Evolutionary conservation across 2,113 vertebrate species (phyloP).

Genomic region (Parotia lawesii): DNA sequence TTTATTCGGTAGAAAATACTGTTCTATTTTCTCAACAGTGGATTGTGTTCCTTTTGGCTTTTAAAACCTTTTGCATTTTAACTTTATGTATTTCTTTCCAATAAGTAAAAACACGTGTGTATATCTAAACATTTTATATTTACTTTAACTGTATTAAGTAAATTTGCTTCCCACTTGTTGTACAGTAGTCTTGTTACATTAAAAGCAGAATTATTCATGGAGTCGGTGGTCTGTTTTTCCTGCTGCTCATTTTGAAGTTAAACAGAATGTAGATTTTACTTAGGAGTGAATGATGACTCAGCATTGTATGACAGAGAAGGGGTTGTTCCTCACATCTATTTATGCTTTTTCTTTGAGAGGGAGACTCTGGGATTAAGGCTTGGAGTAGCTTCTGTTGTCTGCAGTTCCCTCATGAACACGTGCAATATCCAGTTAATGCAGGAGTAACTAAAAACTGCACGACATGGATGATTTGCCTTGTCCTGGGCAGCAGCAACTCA

Average conservation of each 20-base stretch:
- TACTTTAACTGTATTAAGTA: slow-evolving; percentile 56
- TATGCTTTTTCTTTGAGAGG: background rate
- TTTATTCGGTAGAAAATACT: slow-evolving; percentile 11
- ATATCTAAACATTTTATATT: slow-evolving; percentile 64
- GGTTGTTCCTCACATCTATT: background rate
- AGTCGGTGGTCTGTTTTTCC: background rate
- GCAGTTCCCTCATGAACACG: accelerated
- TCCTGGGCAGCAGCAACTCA: background rate
- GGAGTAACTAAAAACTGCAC: background rate
- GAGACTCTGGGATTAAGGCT: background rate
- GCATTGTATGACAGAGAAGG: background rate
- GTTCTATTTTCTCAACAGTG: slow-evolving; percentile 13
- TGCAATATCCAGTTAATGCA: background rate
- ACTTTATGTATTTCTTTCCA: slow-evolving; percentile 52
- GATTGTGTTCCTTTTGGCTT: slow-evolving; percentile 34
- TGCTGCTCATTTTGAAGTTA: background rate
- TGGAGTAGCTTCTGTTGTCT: background rate
- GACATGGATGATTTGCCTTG: accelerated
- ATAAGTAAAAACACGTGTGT: slow-evolving; percentile 12
- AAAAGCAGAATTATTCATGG: slow-evolving; percentile 50
- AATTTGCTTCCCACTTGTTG: slow-evolving; percentile 51
- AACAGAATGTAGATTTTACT: background rate
- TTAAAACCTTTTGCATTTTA: slow-evolving; percentile 16
- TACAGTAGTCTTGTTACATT: slow-evolving; percentile 61
- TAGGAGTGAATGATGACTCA: background rate